phyloP scores from a whole-genome alignment of 2,888 invertebrate species.

The Apamea epomidion region DNA sequence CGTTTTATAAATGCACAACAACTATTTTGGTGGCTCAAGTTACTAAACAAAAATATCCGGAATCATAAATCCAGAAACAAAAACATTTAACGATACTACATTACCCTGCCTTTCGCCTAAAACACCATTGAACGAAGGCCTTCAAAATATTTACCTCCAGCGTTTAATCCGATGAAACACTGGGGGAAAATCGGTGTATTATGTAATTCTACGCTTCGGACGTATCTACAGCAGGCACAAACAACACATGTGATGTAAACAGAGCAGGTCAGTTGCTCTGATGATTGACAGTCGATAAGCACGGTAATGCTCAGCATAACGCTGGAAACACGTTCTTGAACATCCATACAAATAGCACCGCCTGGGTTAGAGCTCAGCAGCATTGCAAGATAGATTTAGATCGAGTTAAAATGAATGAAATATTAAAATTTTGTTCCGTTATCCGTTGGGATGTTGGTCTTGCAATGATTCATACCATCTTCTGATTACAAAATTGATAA shows the following conservation, averaged over 20 bases:
- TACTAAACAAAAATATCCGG: not conserved
- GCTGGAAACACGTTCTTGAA: conserved; percentile 38
- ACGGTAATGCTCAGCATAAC: conserved; percentile 40
- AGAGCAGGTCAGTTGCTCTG: conserved; percentile 19
- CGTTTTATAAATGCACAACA: not conserved
- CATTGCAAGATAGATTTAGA: not conserved
- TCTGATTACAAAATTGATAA: not conserved
- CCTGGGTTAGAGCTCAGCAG: not conserved
- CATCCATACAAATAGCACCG: conserved; percentile 5
- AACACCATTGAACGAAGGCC: conserved; percentile 14
- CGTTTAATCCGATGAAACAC: conserved; percentile 25
- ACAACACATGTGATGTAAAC: conserved; percentile 33
- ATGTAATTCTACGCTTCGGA: conserved; percentile 23
- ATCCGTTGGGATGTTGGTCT: not conserved
- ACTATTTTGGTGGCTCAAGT: not conserved
- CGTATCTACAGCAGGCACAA: conserved; percentile 26
- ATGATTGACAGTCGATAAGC: conserved; percentile 50
- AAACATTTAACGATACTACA: not conserved
- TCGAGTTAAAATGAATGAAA: not conserved
- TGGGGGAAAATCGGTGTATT: conserved; percentile 25
- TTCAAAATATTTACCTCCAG: conserved; percentile 14
- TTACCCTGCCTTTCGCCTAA: not conserved
- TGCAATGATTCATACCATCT: not conserved
- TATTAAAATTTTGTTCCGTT: not conserved
- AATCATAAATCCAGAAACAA: not conserved